These are phyloP conservation scores for Leistus spinibarbis DNA, from an alignment of 2,888 invertebrate genomes.

Conservation along the genomic window DNA sequence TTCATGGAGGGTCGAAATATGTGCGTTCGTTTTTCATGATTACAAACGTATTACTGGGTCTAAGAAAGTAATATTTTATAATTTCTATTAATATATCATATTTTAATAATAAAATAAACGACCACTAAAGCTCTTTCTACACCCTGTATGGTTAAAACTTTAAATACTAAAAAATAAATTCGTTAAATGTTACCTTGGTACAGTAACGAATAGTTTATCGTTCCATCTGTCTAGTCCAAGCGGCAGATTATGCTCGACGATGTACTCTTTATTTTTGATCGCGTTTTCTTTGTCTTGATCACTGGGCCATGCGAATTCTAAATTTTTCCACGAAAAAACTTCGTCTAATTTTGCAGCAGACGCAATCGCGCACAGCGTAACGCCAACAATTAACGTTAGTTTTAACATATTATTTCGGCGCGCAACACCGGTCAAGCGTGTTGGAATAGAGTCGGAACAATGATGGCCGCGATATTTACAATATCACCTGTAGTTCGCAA, in stretches of 20 bases:
- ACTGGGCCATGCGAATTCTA: conserved; percentile 71
- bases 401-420: neutral
- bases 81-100: no score
- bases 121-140: neutral
- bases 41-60: no score
- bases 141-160: neutral
- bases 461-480: neutral
- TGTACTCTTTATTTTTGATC: conserved; percentile 65
- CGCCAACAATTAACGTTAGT: neutral
- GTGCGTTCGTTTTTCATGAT: no score
- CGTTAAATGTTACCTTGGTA: conserved; percentile 62
- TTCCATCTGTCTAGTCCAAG: conserved; percentile 74
- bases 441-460: neutral
- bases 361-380: conserved; percentile 41
- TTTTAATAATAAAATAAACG: no score
- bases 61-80: no score
- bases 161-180: neutral
- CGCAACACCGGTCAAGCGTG: neutral
- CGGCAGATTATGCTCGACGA: conserved; percentile 71
- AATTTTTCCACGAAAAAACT: conserved; percentile 72
- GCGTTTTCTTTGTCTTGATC: conserved; percentile 65
- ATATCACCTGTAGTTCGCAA: neutral
- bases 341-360: conserved; percentile 64
- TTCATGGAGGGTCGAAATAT: no score
- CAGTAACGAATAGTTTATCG: conserved; percentile 71